These are phyloP conservation scores for Cricetomys ansorgei DNA, from an alignment of 2,113 vertebrate genomes.

Conservation along the genomic window DNA sequence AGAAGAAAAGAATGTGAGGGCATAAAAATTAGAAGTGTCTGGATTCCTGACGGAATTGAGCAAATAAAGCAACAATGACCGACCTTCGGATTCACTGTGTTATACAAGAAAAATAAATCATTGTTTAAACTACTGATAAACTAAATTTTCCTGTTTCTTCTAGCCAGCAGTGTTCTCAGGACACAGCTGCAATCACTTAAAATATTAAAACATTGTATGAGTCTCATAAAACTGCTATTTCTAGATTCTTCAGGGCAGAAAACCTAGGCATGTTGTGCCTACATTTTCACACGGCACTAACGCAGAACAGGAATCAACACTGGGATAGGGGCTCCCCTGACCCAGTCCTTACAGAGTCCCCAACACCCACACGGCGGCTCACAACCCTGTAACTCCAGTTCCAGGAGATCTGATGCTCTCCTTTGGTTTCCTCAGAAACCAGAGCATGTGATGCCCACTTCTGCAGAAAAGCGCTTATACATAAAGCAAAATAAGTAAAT, in stretches of 20 bases:
- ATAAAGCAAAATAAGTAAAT: neutral
- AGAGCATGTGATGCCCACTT: neutral
- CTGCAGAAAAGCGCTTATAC: neutral
- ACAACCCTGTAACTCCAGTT: neutral
- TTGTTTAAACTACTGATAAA: slow-evolving; percentile 16
- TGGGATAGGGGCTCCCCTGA: neutral
- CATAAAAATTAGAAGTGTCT: neutral
- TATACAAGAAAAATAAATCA: slow-evolving; percentile 42
- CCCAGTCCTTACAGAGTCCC: neutral
- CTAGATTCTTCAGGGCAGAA: neutral
- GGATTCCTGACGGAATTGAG: neutral
- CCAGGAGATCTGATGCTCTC: neutral
- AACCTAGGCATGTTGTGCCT: neutral
- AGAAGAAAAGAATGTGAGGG: neutral
- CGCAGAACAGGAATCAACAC: too few species aligned
- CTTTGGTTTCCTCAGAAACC: neutral
- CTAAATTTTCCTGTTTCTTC: slow-evolving; percentile 43
- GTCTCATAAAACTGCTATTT: slow-evolving; percentile 13
- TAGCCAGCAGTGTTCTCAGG: slow-evolving; percentile 18
- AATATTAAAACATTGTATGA: slow-evolving; percentile 38
- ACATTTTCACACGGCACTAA: neutral
- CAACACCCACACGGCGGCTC: neutral
- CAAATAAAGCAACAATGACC: neutral
- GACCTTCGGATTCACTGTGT: neutral
- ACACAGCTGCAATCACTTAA: slow-evolving; percentile 33